Evolutionary conservation across 2,113 vertebrate genomes (phyloP).

Genomic region (Peucedramus taeniatus): DNA sequence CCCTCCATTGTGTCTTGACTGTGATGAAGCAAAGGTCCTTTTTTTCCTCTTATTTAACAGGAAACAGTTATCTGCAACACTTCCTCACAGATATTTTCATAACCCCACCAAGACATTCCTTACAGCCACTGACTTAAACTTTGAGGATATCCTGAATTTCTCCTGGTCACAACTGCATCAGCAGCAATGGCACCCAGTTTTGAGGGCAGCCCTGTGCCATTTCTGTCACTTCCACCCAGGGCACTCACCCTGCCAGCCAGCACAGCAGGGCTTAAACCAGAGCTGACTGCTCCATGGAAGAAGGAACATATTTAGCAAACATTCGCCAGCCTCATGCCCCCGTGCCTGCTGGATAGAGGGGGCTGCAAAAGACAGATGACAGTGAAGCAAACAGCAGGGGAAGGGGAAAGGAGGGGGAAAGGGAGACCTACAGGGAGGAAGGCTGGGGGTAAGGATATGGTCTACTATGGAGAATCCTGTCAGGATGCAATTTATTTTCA

Average conservation of each 20-base stretch:
- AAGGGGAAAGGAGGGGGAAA: neutral
- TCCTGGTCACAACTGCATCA: fast-evolving
- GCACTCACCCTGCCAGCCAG: fast-evolving
- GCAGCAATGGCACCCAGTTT: neutral
- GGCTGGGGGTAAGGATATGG: slow-evolving; percentile 51
- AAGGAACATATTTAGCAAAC: neutral
- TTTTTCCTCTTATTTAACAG: neutral
- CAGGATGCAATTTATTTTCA: slow-evolving; percentile 78
- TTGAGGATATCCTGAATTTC: neutral
- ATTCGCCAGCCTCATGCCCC: neutral
- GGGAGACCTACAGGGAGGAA: neutral
- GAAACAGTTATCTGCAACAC: slow-evolving; percentile 22
- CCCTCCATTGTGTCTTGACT: slow-evolving; percentile 16
- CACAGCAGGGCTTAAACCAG: neutral
- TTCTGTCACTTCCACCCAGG: neutral
- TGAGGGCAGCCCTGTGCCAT: neutral
- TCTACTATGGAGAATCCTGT: slow-evolving; percentile 63
- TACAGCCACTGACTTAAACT: neutral
- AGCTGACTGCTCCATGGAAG: neutral
- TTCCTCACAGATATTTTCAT: slow-evolving; percentile 30
- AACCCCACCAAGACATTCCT: neutral
- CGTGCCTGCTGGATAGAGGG: neutral
- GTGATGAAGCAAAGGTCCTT: slow-evolving; percentile 32
- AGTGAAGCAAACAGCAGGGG: slow-evolving; percentile 10
- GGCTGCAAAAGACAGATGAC: neutral